Percentiles rank a stretch among this genome's conserved stretches.
phyloP scores from a whole-genome alignment of 2,888 invertebrate species.

The Lasioglossum leucozonium region DNA sequence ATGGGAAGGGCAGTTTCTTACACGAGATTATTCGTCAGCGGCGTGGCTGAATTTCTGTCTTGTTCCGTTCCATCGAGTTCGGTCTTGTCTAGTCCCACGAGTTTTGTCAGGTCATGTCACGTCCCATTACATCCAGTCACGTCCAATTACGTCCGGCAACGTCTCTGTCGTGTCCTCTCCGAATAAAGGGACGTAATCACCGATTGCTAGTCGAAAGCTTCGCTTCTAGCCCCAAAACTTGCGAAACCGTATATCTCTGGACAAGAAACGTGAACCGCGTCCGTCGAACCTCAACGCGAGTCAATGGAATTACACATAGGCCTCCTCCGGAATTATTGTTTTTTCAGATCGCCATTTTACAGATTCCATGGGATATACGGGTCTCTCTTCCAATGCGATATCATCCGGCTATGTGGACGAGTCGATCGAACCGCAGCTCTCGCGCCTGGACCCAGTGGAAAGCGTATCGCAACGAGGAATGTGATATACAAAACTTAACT shows the following conservation, averaged over 20 bases:
- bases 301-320: conserved; percentile 33
- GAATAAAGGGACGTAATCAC: conserved; percentile 4
- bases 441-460: not conserved
- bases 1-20: not conserved
- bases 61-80: conserved; percentile 2
- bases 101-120: conserved; percentile 24
- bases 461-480: conserved; percentile 18
- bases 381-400: conserved; percentile 39
- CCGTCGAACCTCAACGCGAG: conserved; percentile 26
- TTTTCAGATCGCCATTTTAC: conserved; percentile 81
- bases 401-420: conserved; percentile 21
- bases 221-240: not conserved
- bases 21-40: conserved; percentile 5
- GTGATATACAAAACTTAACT: conserved; percentile 68
- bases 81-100: conserved; percentile 13
- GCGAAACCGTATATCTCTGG: not conserved
- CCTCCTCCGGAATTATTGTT: conserved; percentile 73
- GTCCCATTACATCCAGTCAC: not conserved
- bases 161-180: conserved; percentile 15
- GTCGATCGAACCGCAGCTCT: conserved; percentile 13
- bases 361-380: conserved; percentile 70
- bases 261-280: not conserved
- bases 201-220: conserved; percentile 1
- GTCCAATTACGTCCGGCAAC: conserved; percentile 14
- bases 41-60: conserved; percentile 12